Evolutionary conservation across 2,797 vertebrate genomes (phyloP).

Genomic region (Phalanger gymnotis): DNA sequence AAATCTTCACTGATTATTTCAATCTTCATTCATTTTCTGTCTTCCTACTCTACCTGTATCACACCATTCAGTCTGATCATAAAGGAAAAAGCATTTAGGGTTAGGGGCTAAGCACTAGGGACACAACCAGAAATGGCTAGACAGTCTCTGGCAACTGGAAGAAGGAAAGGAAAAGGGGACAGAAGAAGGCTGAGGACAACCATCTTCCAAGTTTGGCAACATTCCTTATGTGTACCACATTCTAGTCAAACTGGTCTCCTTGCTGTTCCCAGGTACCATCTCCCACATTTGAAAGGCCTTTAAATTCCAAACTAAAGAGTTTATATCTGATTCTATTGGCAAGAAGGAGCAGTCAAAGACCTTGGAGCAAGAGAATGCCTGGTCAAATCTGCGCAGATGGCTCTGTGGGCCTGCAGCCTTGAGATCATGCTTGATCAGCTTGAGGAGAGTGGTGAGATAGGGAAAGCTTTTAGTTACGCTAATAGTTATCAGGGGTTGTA

Average conservation of each 20-base stretch:
- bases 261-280: background rate
- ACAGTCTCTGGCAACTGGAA: background rate
- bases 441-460: background rate
- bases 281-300: background rate
- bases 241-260: background rate
- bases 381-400: background rate
- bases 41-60: background rate
- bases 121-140: background rate
- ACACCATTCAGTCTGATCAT: background rate
- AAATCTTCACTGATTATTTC: background rate
- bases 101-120: background rate
- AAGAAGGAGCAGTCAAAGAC: background rate
- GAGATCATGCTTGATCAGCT: slow-evolving; percentile 39
- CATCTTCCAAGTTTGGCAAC: background rate
- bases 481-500: slow-evolving; percentile 30
- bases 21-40: background rate
- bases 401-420: background rate
- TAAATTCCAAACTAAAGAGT: background rate
- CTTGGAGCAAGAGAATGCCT: background rate
- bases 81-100: background rate
- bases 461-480: slow-evolving; percentile 12
- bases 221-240: background rate
- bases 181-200: background rate
- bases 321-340: background rate
- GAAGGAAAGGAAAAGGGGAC: background rate